phyloP scores from a whole-genome alignment of 2,888 invertebrate genomes.

The Hyppa rectilinea region DNA sequence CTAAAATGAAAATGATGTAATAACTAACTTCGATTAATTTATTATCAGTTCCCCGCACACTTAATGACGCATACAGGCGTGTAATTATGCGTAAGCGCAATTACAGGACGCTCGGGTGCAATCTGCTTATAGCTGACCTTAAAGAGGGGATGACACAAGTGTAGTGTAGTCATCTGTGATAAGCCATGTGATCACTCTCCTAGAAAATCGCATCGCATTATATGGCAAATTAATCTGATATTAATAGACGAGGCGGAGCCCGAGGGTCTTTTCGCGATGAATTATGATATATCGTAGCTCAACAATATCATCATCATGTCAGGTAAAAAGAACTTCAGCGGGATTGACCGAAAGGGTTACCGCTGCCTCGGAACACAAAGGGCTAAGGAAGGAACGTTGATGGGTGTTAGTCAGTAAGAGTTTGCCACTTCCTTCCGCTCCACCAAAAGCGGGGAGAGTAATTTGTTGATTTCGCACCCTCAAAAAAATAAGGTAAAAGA shows the following conservation, averaged over 20 bases:
- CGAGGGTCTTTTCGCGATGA: background rate
- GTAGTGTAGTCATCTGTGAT: slow-evolving; percentile 38
- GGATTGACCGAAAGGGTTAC: too few species aligned
- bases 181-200: slow-evolving; percentile 30
- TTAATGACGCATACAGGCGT: slow-evolving; percentile 33
- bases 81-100: slow-evolving; percentile 47
- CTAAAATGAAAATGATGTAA: slow-evolving; percentile 16
- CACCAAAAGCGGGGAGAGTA: too few species aligned
- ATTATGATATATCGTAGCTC: background rate
- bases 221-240: slow-evolving; percentile 36
- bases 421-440: too few species aligned
- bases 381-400: too few species aligned
- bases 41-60: slow-evolving; percentile 16
- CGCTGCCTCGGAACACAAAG: too few species aligned
- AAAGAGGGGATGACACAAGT: slow-evolving; percentile 32
- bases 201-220: slow-evolving; percentile 39
- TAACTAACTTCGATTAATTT: slow-evolving; percentile 26
- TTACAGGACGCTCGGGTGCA: slow-evolving; percentile 47
- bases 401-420: too few species aligned
- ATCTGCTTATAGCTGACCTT: slow-evolving; percentile 60
- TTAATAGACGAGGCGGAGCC: background rate
- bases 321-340: too few species aligned
- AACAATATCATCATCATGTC: background rate
- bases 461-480: too few species aligned
- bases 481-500: too few species aligned